phyloP scores from a whole-genome alignment of 2,797 vertebrate species.

The Lepilemur septentrionalis region DNA sequence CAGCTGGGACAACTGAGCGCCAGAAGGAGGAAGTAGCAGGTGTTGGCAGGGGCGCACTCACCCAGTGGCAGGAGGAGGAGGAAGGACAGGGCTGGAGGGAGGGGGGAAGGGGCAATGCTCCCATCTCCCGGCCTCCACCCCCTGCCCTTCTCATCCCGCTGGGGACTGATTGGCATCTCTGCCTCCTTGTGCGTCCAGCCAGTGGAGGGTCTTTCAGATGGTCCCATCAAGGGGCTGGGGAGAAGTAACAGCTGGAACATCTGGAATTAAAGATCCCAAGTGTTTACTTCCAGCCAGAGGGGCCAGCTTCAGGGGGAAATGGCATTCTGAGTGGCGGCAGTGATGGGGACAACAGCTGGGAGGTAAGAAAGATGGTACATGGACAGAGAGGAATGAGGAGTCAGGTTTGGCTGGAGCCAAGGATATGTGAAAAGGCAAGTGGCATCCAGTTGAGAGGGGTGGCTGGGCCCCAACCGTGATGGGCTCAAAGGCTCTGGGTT shows the following conservation, averaged over 20 bases:
- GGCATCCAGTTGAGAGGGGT: not conserved
- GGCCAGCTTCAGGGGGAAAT: not conserved
- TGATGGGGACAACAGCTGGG: not conserved
- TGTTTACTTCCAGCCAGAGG: not conserved
- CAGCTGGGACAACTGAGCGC: not conserved
- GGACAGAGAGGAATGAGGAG: not conserved
- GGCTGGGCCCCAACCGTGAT: not conserved
- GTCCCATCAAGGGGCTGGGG: slow-evolving; percentile 37
- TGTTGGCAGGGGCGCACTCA: slow-evolving; percentile 77
- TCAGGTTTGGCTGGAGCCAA: not conserved
- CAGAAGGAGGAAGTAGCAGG: not conserved
- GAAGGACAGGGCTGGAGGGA: slow-evolving; percentile 82
- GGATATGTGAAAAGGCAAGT: not conserved
- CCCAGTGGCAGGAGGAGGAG: slow-evolving; percentile 85
- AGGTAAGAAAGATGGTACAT: not conserved
- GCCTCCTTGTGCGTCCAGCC: slow-evolving; percentile 40
- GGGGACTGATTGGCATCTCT: slow-evolving; percentile 75
- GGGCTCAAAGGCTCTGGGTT: not conserved
- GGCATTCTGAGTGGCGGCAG: not conserved
- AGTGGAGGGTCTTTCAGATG: not conserved
- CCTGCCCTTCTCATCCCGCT: slow-evolving; percentile 50
- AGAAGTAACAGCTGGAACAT: slow-evolving; percentile 72
- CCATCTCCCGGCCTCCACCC: slow-evolving; percentile 81
- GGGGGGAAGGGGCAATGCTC: slow-evolving; percentile 82
- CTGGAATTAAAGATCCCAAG: not conserved